phyloP scores from a whole-genome alignment of 2,113 vertebrate species.

The Mus pahari region DNA sequence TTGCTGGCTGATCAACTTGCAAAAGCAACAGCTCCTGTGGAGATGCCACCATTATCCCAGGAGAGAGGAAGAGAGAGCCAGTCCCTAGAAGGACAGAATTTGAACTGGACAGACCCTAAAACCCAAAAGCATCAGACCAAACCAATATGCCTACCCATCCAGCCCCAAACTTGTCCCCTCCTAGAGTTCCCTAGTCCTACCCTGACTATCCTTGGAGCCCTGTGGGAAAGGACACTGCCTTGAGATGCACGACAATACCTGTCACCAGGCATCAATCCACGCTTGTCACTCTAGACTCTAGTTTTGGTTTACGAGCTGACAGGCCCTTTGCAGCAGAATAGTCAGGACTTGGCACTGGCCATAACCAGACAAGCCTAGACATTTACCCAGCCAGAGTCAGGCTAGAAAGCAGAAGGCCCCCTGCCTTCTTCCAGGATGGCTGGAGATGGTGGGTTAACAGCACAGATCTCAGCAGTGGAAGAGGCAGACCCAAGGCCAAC shows the following conservation, averaged over 20 bases:
- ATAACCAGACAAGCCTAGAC: neutral
- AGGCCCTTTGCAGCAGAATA: neutral
- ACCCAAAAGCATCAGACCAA: neutral
- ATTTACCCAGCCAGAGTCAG: neutral
- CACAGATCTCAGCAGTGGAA: neutral
- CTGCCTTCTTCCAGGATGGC: neutral
- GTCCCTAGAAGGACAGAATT: neutral
- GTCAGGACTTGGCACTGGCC: no score
- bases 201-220: neutral
- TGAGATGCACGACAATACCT: neutral
- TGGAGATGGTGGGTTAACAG: neutral
- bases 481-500: neutral
- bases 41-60: neutral
- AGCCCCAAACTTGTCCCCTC: neutral
- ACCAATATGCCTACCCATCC: neutral
- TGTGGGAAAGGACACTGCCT: neutral
- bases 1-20: neutral
- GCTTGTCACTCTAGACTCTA: neutral
- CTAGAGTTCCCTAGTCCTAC: neutral
- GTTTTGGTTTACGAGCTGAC: neutral
- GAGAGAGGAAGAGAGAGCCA: neutral
- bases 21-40: neutral
- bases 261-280: neutral
- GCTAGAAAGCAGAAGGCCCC: neutral
- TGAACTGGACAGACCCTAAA: neutral